Conservation (phyloP, 2,113 vertebrate genomes). For the Dermatemys mawii region DNA sequence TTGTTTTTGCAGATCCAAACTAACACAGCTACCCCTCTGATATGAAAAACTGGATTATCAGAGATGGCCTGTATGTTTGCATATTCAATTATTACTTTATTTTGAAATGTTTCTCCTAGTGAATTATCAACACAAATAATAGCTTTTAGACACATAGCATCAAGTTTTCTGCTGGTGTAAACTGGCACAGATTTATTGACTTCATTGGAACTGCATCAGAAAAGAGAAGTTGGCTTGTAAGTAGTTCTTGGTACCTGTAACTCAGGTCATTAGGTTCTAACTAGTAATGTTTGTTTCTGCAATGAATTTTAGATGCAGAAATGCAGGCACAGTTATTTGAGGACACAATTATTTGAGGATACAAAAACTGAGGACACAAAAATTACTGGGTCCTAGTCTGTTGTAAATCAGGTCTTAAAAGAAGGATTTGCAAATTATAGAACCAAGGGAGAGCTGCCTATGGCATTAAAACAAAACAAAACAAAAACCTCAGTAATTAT, state of each 20-base stretch:
- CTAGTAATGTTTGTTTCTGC: neutral
- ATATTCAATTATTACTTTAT: neutral
- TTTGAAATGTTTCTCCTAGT: neutral
- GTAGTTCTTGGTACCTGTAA: neutral
- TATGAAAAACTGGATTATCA: neutral
- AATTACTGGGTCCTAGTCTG: too few species aligned
- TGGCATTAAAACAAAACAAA: too few species aligned
- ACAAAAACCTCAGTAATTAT: too few species aligned
- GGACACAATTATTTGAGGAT: too few species aligned
- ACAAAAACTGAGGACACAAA: too few species aligned
- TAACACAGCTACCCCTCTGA: too few species aligned
- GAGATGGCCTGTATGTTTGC: accelerated
- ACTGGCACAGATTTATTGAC: neutral
- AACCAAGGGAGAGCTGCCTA: too few species aligned
- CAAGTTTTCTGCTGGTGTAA: neutral
- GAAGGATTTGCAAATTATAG: too few species aligned
- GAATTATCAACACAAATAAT: neutral
- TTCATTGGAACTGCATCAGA: neutral
- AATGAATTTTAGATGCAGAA: neutral
- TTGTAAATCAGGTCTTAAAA: too few species aligned
- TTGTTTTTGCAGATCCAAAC: too few species aligned
- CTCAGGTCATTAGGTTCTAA: neutral
- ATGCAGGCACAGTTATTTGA: too few species aligned
- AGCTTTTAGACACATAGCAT: neutral
- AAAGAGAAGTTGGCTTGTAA: neutral